These are phyloP conservation scores for Aplocera efformata DNA, from an alignment of 2,888 invertebrate genomes.

Conservation along the genomic window DNA sequence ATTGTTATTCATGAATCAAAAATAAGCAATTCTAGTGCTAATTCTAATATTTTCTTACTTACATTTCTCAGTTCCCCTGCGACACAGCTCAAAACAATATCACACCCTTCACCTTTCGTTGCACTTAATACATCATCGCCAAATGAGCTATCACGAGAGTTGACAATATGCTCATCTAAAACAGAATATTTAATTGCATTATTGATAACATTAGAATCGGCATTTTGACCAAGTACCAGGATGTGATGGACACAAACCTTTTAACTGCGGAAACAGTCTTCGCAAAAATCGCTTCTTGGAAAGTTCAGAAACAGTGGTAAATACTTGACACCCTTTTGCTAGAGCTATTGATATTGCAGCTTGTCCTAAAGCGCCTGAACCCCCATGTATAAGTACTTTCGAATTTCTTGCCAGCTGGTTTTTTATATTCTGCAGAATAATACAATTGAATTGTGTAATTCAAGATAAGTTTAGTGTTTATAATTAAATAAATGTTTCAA, in stretches of 20 bases:
- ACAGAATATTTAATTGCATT: no score
- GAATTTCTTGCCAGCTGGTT: not conserved
- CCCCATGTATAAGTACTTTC: constrained; percentile 33
- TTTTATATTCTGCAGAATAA: no score
- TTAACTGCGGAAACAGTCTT: constrained; percentile 37
- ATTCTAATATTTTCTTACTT: no score
- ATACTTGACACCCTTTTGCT: constrained; percentile 47
- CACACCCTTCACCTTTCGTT: constrained; percentile 47
- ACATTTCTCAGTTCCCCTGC: constrained; percentile 48
- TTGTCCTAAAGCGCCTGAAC: constrained; percentile 55
- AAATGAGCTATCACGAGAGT: constrained; percentile 50
- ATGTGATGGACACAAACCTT: constrained; percentile 5
- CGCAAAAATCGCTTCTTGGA: constrained; percentile 52
- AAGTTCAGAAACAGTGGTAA: constrained; percentile 51
- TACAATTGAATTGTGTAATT: no score
- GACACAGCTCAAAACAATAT: constrained; percentile 43
- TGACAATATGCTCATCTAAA: constrained; percentile 53
- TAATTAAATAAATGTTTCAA: no score
- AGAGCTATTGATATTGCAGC: constrained; percentile 53
- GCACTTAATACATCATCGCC: constrained; percentile 41
- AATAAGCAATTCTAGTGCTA: no score
- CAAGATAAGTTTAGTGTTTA: no score
- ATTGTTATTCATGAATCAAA: no score
- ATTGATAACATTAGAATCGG: no score
- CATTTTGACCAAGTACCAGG: no score